Conservation (phyloP, 2,888 invertebrate genomes). For the Sarcophaga caerulescens region DNA sequence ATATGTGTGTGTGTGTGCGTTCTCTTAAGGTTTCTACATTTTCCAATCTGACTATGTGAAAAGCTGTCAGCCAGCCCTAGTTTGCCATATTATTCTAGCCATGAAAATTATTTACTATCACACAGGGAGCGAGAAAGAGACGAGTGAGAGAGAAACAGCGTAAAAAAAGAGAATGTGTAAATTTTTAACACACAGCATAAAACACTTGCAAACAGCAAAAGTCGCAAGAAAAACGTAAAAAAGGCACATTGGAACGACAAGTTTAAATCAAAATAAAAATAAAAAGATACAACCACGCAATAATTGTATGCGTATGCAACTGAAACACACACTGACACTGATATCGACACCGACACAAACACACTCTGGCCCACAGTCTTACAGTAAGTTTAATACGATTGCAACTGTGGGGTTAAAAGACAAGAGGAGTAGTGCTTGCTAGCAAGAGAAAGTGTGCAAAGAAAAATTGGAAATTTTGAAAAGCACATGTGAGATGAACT, state of each 20-base stretch:
- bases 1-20: neutral
- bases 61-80: neutral
- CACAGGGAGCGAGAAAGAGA: neutral
- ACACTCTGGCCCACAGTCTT: neutral
- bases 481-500: neutral
- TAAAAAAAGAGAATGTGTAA: conserved; percentile 53
- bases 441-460: neutral
- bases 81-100: conserved; percentile 46
- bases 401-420: conserved; percentile 30
- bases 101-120: conserved; percentile 38
- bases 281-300: conserved; percentile 1
- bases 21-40: neutral
- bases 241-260: conserved; percentile 36
- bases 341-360: conserved; percentile 25
- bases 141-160: conserved; percentile 40
- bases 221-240: conserved; percentile 64
- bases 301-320: conserved; percentile 48
- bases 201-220: conserved; percentile 69
- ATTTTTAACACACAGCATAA: conserved; percentile 73
- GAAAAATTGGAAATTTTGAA: neutral
- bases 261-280: neutral
- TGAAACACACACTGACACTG: conserved; percentile 4
- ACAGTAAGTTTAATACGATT: neutral
- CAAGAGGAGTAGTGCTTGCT: neutral
- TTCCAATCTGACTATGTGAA: neutral